These are phyloP conservation scores for Chloromyia formosa DNA, from an alignment of 2,888 invertebrate species.

Conservation along the genomic window DNA sequence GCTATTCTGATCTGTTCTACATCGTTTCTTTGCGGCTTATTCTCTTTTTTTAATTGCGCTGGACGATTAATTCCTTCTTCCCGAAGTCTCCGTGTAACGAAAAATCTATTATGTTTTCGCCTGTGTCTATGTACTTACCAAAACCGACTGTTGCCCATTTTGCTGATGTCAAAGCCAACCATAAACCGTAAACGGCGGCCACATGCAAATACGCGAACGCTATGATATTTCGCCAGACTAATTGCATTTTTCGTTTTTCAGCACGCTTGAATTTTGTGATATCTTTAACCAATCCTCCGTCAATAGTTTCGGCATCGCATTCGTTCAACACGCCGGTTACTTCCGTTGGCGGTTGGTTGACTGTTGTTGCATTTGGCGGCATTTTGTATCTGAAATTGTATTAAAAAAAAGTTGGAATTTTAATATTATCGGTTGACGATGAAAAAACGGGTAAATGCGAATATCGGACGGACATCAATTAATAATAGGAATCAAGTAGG, in stretches of 20 bases:
- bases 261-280: constrained; percentile 68
- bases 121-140: constrained; percentile 68
- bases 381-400: constrained; percentile 60
- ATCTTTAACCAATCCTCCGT: constrained; percentile 69
- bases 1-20: too few species aligned
- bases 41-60: too few species aligned
- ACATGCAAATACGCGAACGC: constrained; percentile 79
- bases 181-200: constrained; percentile 79
- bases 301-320: constrained; percentile 72
- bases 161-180: constrained; percentile 77
- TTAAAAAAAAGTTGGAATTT: constrained; percentile 40
- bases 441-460: too few species aligned
- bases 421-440: too few species aligned
- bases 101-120: too few species aligned
- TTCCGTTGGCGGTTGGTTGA: constrained; percentile 57
- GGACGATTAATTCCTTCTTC: too few species aligned
- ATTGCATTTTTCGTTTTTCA: constrained; percentile 67
- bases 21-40: too few species aligned
- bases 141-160: constrained; percentile 76
- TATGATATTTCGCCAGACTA: constrained; percentile 87
- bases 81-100: too few species aligned
- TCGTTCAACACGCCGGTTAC: constrained; percentile 72
- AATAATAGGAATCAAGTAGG: too few species aligned
- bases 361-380: constrained; percentile 67
- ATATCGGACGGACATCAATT: too few species aligned